Conservation (phyloP, 2,888 invertebrate species). For the Desoria tigrina region DNA sequence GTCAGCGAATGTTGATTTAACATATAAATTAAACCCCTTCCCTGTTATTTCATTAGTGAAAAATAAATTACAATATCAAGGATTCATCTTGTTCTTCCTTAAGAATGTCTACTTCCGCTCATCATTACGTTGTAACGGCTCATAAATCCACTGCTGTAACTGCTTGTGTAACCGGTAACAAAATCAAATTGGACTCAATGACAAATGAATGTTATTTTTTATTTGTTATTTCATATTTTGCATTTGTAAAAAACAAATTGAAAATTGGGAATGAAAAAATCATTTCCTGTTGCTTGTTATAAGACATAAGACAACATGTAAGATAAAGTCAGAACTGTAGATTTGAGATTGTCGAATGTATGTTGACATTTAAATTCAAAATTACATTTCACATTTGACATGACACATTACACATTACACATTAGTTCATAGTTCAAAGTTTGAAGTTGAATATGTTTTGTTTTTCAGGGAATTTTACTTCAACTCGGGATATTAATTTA, state of each 20-base stretch:
- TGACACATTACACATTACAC: neutral
- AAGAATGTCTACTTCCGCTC: constrained; percentile 57
- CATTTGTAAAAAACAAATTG: no score
- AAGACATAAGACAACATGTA: no score
- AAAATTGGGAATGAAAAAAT: neutral
- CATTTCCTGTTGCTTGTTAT: no score
- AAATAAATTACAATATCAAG: no score
- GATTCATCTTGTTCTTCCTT: no score
- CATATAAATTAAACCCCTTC: no score
- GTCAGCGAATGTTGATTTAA: neutral
- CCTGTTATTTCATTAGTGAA: neutral
- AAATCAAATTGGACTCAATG: no score
- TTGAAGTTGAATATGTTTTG: constrained; percentile 56
- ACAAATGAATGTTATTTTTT: no score
- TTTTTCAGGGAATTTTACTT: constrained; percentile 98
- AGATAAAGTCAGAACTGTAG: no score
- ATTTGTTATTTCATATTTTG: constrained; percentile 14
- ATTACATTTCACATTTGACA: no score
- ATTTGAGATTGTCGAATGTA: no score
- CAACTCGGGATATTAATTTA: constrained; percentile 87
- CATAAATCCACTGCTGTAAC: constrained; percentile 97
- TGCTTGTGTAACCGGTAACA: constrained; percentile 94
- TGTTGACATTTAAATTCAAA: no score
- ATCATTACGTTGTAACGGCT: constrained; percentile 97
- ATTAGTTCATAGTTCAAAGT: neutral